Evolutionary conservation across 1,140 invertebrate species (phyloP), one percentile per base, ranked within the genome.

Genomic region (Drosophila nigrodunni): DNA sequence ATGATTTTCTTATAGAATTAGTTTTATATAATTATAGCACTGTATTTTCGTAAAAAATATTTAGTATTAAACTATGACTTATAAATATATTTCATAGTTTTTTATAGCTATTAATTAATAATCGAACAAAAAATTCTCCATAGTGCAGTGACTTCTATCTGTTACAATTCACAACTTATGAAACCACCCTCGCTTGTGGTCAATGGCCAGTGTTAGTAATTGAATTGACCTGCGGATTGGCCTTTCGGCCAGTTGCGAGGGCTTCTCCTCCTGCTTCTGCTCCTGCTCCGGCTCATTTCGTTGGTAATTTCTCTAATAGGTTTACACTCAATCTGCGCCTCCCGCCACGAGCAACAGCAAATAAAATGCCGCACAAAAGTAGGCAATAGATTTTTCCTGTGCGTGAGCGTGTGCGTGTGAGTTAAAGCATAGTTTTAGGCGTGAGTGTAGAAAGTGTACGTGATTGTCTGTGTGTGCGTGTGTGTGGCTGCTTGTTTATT

Each of bases 221-320:
- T 86, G 82, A 86, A 86, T 87, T 86, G 76, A 82, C 76, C 80
- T 67, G 71, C 77, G 37, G 43, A 62, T 72, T 74, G 64, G 71
- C 59, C 72, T 41, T 13, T 59, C 46, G 47, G 41, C 69, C 71
- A 65, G 71, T 49, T 60, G 46, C 55, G 52, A 50, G 58, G 77
- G 55, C 65, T 72, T 61, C 25, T 30, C 0, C 25, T 30, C 25
- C 82, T 69, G 62, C 88, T 82, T 77, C 25, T 5, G 25, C 25
- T 30, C 25, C 25, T 4, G 25, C 25, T 30, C 25, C 82, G 73
- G 67, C 88, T 82, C 80, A 87, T 83, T 87, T 88, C 78, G 80
- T 80, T 78, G 85, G 83, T 85, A 87, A 88, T 87, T 87, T 87
- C 80, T 87, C 62, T 87, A 88, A 87, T 87, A 82, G 83, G 83